Conservation (phyloP, 2,888 invertebrate species). For the Hypercompe scribonia region DNA sequence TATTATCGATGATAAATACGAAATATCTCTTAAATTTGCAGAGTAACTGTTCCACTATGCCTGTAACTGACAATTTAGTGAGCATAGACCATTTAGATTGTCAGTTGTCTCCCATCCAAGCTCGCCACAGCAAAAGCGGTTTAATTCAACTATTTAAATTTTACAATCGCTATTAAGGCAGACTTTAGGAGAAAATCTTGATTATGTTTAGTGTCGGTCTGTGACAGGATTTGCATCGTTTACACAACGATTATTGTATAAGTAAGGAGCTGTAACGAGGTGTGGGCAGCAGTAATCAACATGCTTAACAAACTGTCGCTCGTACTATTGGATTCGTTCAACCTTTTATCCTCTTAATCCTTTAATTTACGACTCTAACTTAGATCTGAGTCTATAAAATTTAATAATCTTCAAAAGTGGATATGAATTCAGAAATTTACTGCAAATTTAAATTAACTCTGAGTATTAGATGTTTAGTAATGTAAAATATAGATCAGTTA, state of each 20-base stretch:
- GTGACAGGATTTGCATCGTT: slow-evolving; percentile 45
- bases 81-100: too few species aligned
- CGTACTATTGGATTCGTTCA: slow-evolving; percentile 20
- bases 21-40: background rate
- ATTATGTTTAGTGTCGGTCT: slow-evolving; percentile 33
- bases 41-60: background rate
- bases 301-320: slow-evolving; percentile 42
- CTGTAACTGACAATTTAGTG: background rate
- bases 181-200: slow-evolving; percentile 36
- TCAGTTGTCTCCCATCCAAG: background rate
- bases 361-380: slow-evolving; percentile 32
- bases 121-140: background rate
- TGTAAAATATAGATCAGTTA: background rate
- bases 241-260: slow-evolving; percentile 43
- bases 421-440: background rate
- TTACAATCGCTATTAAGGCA: slow-evolving; percentile 4
- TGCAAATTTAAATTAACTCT: background rate
- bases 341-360: slow-evolving; percentile 12
- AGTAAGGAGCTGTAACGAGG: slow-evolving; percentile 42
- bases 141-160: background rate
- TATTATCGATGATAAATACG: background rate
- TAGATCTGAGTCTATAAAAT: slow-evolving; percentile 6
- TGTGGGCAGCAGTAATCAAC: slow-evolving; percentile 51
- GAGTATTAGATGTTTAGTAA: background rate
- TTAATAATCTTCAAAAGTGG: background rate